These are phyloP conservation scores for Cyaniris semiargus DNA, from an alignment of 2,888 invertebrate genomes.

Conservation along the genomic window DNA sequence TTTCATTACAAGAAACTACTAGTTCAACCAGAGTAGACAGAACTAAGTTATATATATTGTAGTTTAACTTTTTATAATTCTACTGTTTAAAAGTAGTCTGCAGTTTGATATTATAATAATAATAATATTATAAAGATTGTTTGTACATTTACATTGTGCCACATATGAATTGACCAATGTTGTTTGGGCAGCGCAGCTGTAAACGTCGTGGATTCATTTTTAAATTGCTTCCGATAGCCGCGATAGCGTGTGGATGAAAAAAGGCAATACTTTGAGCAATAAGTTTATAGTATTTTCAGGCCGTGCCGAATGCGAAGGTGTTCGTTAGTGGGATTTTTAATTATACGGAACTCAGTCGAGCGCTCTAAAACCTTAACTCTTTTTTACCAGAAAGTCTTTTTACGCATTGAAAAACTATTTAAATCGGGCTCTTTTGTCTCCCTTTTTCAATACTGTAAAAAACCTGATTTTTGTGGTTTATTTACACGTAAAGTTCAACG, in stretches of 20 bases:
- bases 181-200: not conserved
- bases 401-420: constrained; percentile 8
- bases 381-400: constrained; percentile 35
- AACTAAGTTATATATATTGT: too few species aligned
- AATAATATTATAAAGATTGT: too few species aligned
- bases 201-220: not conserved
- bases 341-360: constrained; percentile 58
- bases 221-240: constrained; percentile 33
- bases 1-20: too few species aligned
- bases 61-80: too few species aligned
- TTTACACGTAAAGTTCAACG: too few species aligned
- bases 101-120: too few species aligned
- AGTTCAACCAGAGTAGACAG: too few species aligned
- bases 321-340: constrained; percentile 66
- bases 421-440: not conserved
- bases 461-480: not conserved
- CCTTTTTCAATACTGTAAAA: not conserved
- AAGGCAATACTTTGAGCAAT: constrained; percentile 31
- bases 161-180: not conserved
- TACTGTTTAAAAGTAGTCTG: too few species aligned
- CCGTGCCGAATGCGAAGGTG: constrained; percentile 54
- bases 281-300: constrained; percentile 28
- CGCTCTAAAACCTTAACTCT: constrained; percentile 35
- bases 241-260: constrained; percentile 12
- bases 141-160: too few species aligned